phyloP scores from a whole-genome alignment of 2,113 vertebrate genomes.

The Zootoca vivipara region DNA sequence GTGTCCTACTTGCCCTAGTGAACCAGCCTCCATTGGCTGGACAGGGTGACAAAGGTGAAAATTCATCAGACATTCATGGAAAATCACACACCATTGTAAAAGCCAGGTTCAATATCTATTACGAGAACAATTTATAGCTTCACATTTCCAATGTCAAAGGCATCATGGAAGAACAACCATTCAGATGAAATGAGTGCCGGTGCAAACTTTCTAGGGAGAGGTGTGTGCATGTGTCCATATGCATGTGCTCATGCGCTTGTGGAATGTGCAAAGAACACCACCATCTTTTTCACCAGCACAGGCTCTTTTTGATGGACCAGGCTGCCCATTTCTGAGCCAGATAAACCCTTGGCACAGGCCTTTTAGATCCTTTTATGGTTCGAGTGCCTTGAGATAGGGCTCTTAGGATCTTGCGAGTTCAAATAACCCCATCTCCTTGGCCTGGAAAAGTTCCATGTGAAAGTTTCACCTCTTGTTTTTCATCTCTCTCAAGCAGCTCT shows the following conservation, averaged over 20 bases:
- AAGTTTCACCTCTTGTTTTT: not conserved
- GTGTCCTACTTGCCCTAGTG: too few relatives aligned
- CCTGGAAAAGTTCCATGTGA: slow-evolving; percentile 11
- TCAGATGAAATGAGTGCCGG: not conserved
- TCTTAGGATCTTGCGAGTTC: not conserved
- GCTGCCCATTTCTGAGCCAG: not conserved
- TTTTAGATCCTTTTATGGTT: not conserved
- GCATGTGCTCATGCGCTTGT: not conserved
- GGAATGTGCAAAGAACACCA: not conserved
- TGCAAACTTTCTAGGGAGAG: not conserved
- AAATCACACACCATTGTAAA: not conserved
- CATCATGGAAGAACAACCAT: not conserved
- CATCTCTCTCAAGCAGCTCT: slow-evolving; percentile 3
- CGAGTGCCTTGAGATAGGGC: not conserved
- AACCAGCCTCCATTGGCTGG: too few relatives aligned
- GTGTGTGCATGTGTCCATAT: not conserved
- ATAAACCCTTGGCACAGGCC: too few relatives aligned
- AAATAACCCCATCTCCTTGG: slow-evolving; percentile 6
- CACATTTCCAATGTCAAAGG: not conserved
- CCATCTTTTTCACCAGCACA: not conserved
- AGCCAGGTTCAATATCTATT: not conserved
- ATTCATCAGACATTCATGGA: too few relatives aligned
- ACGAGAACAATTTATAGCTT: not conserved
- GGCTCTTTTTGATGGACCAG: not conserved
- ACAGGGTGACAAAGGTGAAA: too few relatives aligned